Conservation (phyloP, 2,797 vertebrate species). For the Octomys mimax region DNA sequence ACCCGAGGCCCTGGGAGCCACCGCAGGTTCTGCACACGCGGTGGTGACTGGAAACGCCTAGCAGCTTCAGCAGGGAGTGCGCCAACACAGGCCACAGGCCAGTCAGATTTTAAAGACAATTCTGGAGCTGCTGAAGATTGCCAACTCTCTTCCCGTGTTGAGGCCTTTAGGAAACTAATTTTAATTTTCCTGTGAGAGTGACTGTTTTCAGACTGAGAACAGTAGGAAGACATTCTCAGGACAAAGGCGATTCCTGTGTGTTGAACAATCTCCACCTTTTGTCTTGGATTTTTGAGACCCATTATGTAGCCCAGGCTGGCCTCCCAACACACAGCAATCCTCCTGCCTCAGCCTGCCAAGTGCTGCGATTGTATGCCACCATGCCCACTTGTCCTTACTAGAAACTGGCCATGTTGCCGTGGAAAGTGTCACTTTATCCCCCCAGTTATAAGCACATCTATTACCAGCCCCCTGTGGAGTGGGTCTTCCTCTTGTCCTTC, state of each 20-base stretch:
- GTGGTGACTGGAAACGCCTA: neutral
- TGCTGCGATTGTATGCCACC: neutral
- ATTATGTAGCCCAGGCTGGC: neutral
- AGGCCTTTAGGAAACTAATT: slow-evolving; percentile 18
- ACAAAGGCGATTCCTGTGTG: neutral
- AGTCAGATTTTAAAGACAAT: neutral
- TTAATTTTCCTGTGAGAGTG: neutral
- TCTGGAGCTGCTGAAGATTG: neutral
- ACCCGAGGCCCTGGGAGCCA: neutral
- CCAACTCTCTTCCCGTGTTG: neutral
- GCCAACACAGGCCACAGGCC: neutral
- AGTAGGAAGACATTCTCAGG: neutral
- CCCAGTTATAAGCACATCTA: rapidly evolving
- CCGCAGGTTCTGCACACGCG: neutral
- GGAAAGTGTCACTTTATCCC: rapidly evolving
- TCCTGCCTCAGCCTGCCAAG: neutral
- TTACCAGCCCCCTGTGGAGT: rapidly evolving
- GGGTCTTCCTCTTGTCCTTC: rapidly evolving
- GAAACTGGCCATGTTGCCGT: rapidly evolving
- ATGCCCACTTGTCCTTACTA: rapidly evolving
- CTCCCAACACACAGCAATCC: neutral
- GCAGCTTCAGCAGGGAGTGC: too few relatives aligned
- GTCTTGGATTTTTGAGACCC: neutral
- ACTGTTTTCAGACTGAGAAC: neutral
- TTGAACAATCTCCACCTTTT: neutral